Evolutionary conservation across 2,113 vertebrate genomes (phyloP).

Genomic region (Otolemur garnettii): DNA sequence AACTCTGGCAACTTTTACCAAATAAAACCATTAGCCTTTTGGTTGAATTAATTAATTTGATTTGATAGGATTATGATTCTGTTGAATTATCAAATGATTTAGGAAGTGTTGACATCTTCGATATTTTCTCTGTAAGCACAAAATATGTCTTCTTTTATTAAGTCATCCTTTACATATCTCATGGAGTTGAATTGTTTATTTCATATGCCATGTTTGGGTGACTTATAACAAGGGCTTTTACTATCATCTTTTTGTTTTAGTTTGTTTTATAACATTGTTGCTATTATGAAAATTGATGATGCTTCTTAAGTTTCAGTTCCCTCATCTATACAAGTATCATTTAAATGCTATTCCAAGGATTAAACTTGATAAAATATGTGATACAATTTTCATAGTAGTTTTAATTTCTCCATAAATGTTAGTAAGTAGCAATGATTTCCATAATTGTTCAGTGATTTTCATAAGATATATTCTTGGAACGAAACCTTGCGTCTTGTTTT

Average conservation of each 20-base stretch:
- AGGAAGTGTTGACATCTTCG: neutral
- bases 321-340: neutral
- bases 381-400: neutral
- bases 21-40: neutral
- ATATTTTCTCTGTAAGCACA: neutral
- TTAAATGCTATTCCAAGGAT: neutral
- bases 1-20: neutral
- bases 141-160: neutral
- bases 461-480: neutral
- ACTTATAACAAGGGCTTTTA: neutral
- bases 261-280: neutral
- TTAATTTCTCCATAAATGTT: neutral
- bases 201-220: neutral
- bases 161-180: neutral
- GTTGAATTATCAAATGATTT: neutral
- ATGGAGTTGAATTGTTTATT: neutral
- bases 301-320: neutral
- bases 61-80: neutral
- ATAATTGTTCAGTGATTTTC: neutral
- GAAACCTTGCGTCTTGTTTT: neutral
- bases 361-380: neutral
- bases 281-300: neutral
- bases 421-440: neutral
- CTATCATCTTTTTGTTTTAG: neutral
- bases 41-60: neutral